phyloP scores from a whole-genome alignment of 2,113 vertebrate genomes.

The Bungarus multicinctus region DNA sequence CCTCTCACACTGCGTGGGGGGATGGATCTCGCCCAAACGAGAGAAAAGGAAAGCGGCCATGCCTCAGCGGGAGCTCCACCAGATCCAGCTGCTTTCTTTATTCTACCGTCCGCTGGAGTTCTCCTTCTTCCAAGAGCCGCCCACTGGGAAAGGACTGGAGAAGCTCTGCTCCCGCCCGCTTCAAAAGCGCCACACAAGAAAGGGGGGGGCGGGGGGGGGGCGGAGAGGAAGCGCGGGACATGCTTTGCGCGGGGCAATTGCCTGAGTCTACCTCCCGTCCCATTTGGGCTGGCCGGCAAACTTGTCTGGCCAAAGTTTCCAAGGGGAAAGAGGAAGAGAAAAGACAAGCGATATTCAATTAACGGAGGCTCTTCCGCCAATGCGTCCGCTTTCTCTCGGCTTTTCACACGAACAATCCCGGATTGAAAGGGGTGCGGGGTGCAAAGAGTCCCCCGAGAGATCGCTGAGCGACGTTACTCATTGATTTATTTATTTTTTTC shows the following conservation, averaged over 20 bases:
- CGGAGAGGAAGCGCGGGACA: neutral
- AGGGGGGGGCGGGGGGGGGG: neutral
- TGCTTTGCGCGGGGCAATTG: neutral
- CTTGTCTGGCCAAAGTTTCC: neutral
- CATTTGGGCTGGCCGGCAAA: neutral
- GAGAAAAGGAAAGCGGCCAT: too few relatives aligned
- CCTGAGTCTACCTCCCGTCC: neutral
- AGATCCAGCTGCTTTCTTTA: neutral
- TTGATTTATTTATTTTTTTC: neutral
- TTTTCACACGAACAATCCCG: neutral
- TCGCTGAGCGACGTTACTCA: neutral
- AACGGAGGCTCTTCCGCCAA: neutral
- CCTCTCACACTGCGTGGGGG: neutral
- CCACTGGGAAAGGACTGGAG: neutral
- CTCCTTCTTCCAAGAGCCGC: slow-evolving; percentile 1
- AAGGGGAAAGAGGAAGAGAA: neutral
- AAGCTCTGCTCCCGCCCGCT: neutral
- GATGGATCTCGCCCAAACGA: neutral
- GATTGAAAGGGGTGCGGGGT: neutral
- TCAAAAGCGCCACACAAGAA: neutral
- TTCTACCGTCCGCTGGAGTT: neutral
- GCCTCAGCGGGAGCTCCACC: neutral
- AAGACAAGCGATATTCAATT: neutral
- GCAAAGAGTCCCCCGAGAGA: neutral
- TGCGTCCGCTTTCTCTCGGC: neutral